These are phyloP conservation scores for Ceryle rudis DNA, from an alignment of 2,797 vertebrate species.

Conservation along the genomic window DNA sequence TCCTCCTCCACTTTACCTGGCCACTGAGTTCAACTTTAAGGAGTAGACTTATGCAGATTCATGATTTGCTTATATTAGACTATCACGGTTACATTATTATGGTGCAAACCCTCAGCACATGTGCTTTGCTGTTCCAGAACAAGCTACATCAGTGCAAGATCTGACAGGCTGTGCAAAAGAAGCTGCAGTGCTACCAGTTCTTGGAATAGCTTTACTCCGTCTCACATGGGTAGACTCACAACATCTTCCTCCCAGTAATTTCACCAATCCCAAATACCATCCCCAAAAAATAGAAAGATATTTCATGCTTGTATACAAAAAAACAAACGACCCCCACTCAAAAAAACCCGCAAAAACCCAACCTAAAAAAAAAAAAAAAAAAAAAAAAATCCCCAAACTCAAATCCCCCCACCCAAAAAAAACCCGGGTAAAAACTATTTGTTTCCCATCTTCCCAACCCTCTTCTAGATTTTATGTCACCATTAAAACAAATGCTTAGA, in stretches of 20 bases:
- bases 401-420: neutral
- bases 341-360: neutral
- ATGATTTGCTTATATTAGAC: neutral
- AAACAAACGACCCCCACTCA: neutral
- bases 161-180: slow-evolving; percentile 13
- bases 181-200: neutral
- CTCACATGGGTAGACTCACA: neutral
- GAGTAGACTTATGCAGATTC: neutral
- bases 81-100: neutral
- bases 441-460: neutral
- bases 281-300: neutral
- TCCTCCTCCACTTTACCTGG: neutral
- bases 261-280: neutral
- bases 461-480: neutral
- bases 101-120: neutral
- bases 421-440: neutral
- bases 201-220: neutral
- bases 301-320: neutral
- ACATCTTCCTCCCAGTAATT: neutral
- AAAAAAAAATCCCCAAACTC: neutral
- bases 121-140: neutral
- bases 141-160: neutral
- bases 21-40: neutral
- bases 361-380: neutral
- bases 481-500: neutral